Evolutionary conservation across 2,888 invertebrate genomes (phyloP).

Genomic region (Gastracanthus pulcherrimus): DNA sequence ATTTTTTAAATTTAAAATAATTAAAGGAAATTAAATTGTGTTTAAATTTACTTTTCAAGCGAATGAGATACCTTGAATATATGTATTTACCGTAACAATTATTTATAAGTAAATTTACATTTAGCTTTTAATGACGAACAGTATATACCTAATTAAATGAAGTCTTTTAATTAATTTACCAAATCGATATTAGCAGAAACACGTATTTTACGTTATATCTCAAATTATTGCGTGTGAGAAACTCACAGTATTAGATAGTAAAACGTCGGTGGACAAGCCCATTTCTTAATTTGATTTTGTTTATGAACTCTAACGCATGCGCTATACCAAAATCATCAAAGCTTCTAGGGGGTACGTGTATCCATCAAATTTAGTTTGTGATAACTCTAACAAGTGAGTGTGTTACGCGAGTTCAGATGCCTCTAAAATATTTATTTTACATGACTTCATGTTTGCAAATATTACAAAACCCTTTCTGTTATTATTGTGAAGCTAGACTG

Average conservation of each 20-base stretch:
- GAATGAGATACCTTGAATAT: no score
- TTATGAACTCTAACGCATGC: constrained; percentile 24
- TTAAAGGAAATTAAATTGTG: no score
- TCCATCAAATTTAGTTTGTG: not conserved
- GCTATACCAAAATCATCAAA: not conserved
- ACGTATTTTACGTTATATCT: not conserved
- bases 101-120: no score
- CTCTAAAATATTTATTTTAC: not conserved
- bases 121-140: no score
- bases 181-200: not conserved
- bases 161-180: not conserved
- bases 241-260: not conserved
- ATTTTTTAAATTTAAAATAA: no score
- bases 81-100: no score
- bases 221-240: not conserved
- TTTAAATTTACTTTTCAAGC: no score
- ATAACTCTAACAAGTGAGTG: not conserved
- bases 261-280: not conserved
- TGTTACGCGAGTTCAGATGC: not conserved
- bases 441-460: no score
- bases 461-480: no score
- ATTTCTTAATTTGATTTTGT: constrained; percentile 25
- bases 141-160: not conserved
- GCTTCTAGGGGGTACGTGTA: not conserved
- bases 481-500: no score